Conservation (phyloP, 2,888 invertebrate species). For the Adelognathus sp. region DNA sequence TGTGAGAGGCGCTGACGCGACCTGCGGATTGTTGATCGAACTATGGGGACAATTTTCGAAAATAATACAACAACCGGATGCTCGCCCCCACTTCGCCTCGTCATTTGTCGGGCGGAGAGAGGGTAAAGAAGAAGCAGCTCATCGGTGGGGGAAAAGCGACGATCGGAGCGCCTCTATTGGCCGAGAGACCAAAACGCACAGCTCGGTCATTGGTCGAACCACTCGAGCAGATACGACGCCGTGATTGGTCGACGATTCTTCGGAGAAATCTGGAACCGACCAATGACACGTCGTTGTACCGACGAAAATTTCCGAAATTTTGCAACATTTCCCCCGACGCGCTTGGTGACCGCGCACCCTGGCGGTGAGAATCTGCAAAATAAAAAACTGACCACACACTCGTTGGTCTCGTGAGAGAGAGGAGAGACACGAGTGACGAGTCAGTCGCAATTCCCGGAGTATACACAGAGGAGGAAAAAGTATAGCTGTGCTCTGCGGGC, state of each 20-base stretch:
- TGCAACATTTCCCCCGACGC: conserved; percentile 6
- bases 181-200: neutral
- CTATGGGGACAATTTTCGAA: neutral
- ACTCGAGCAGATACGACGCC: neutral
- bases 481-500: neutral
- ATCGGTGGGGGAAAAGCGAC: neutral
- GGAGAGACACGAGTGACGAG: neutral
- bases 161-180: neutral
- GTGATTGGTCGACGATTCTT: neutral
- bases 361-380: neutral
- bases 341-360: conserved; percentile 31
- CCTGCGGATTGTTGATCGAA: neutral
- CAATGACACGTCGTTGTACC: neutral
- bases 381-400: neutral
- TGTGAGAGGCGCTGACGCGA: neutral
- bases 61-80: too few relatives aligned
- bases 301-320: neutral
- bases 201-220: neutral
- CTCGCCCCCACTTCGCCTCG: neutral
- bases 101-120: neutral
- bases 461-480: neutral
- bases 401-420: too few relatives aligned
- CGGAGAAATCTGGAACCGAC: neutral
- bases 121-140: neutral
- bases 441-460: neutral